Percentiles rank a stretch among this genome's conserved stretches.
These are phyloP conservation scores for Chloroceryle aenea DNA, from an alignment of 2,113 vertebrate genomes.

Conservation along the genomic window DNA sequence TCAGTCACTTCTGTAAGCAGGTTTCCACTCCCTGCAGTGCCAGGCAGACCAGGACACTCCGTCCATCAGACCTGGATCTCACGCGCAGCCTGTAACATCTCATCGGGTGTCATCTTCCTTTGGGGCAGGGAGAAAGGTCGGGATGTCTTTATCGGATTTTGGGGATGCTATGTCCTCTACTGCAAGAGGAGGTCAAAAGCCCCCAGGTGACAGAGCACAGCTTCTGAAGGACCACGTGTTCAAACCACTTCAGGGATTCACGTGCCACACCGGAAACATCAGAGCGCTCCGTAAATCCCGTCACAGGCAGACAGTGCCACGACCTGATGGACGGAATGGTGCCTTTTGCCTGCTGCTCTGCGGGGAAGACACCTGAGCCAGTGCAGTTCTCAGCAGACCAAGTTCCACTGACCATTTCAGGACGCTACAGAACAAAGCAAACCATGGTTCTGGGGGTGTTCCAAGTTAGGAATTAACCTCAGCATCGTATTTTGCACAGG, in stretches of 20 bases:
- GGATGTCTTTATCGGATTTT: neutral
- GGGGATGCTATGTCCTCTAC: neutral
- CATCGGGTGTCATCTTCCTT: neutral
- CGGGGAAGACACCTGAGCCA: neutral
- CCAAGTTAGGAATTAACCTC: neutral
- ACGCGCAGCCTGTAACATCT: neutral
- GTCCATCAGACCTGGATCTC: neutral
- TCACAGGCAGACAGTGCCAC: neutral
- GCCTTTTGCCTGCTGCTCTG: neutral
- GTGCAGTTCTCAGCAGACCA: neutral
- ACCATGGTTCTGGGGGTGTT: fast-evolving
- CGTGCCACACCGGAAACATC: neutral
- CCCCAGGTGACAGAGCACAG: neutral
- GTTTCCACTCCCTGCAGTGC: neutral
- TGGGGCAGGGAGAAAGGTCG: neutral
- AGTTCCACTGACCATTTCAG: neutral
- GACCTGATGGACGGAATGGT: neutral
- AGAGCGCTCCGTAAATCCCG: neutral
- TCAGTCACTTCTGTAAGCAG: neutral
- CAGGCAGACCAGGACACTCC: neutral
- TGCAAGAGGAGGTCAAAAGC: neutral
- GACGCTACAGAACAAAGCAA: neutral
- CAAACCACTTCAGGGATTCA: neutral
- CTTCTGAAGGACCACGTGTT: neutral
- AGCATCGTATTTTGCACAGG: fast-evolving